phyloP scores from a whole-genome alignment of 2,113 vertebrate genomes.

The Odontophorus gujanensis region DNA sequence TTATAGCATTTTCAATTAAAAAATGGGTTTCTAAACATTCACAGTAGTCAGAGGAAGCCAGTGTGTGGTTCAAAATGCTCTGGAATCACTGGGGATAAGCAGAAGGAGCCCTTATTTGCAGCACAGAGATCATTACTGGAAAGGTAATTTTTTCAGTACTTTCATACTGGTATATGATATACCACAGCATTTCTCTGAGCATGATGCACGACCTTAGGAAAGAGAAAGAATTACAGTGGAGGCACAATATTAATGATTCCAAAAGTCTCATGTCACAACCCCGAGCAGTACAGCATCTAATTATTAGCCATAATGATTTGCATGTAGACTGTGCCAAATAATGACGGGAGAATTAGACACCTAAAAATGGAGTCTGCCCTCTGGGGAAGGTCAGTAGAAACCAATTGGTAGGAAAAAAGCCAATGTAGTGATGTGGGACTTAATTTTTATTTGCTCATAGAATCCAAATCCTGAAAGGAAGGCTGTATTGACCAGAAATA shows the following conservation, averaged over 20 bases:
- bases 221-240: not conserved
- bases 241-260: constrained; percentile 52
- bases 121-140: not conserved
- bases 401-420: not conserved
- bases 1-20: constrained; percentile 32
- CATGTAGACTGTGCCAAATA: constrained; percentile 47
- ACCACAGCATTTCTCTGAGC: not conserved
- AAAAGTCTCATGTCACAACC: constrained; percentile 45
- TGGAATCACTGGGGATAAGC: not conserved
- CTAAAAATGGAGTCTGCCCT: constrained; percentile 57
- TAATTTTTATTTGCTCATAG: not conserved
- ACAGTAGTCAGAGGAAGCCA: not conserved
- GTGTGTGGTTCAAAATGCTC: not conserved
- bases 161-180: not conserved
- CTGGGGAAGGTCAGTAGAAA: constrained; percentile 27
- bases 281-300: constrained; percentile 38
- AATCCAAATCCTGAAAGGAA: not conserved
- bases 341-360: constrained; percentile 41
- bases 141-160: not conserved
- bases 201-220: not conserved
- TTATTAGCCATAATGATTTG: constrained; percentile 47
- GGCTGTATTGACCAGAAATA: not conserved
- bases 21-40: not conserved
- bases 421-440: not conserved
- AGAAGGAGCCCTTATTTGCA: not conserved